Conservation (phyloP, 2,113 vertebrate species). For the Scolopax mira region DNA sequence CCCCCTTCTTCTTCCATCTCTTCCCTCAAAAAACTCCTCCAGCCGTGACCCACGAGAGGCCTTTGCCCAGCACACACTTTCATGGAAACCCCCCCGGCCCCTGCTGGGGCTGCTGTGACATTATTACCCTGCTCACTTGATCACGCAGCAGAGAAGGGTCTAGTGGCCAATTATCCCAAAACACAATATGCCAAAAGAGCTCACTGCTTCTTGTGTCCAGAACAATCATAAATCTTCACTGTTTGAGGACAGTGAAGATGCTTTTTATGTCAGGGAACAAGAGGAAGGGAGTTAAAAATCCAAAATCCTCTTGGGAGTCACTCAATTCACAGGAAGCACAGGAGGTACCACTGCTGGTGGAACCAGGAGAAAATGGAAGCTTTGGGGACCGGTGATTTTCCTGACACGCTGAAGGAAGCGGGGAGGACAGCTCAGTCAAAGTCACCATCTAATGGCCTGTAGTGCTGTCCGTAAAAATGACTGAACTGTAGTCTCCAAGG, state of each 20-base stretch:
- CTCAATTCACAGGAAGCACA: neutral
- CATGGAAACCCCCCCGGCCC: neutral
- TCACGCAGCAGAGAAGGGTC: neutral
- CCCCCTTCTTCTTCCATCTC: neutral
- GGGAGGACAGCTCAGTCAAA: neutral
- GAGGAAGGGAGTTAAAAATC: neutral
- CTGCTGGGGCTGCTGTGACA: neutral
- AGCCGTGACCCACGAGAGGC: rapidly evolving
- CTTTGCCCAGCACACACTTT: neutral
- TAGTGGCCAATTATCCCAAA: neutral
- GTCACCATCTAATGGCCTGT: neutral
- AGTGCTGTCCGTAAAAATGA: neutral
- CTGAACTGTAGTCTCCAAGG: neutral
- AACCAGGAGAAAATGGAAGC: neutral
- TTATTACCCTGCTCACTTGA: neutral
- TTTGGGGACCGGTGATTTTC: neutral
- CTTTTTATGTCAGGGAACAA: neutral
- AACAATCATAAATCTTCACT: neutral
- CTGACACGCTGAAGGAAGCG: neutral
- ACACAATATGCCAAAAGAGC: neutral
- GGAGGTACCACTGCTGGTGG: neutral
- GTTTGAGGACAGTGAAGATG: rapidly evolving
- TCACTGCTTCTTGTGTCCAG: neutral
- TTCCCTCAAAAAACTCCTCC: neutral
- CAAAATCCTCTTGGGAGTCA: neutral